These are phyloP conservation scores for Drosophila bifasciata DNA, from an alignment of 1,140 invertebrate species.

Conservation along the genomic window DNA sequence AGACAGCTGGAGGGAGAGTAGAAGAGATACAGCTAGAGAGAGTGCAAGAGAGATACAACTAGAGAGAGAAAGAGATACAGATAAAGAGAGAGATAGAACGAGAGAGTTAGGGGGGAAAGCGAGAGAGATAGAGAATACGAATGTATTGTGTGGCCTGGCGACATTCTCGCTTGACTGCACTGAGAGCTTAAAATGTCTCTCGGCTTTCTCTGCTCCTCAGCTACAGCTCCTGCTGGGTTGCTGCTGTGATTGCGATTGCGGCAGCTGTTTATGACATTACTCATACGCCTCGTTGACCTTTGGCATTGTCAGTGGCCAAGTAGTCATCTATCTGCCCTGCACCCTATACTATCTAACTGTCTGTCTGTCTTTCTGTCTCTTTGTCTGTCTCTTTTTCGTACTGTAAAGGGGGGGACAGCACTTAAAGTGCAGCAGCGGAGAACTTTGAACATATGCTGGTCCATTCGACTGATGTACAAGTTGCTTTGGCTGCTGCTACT, in stretches of 20 bases:
- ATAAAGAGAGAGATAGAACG: too few species aligned
- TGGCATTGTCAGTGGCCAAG: conserved; percentile 45
- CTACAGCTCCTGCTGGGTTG: conserved; percentile 9
- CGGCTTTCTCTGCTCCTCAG: conserved; percentile 33
- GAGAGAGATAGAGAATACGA: conserved; percentile 11
- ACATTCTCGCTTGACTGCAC: conserved; percentile 75
- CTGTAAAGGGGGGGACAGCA: conserved; percentile 24
- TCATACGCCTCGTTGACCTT: conserved; percentile 78
- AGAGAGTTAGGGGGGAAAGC: too few species aligned
- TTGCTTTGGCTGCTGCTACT: conserved; percentile 23
- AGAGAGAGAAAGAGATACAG: neutral
- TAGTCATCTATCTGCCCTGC: conserved; percentile 18
- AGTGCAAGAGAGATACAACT: too few species aligned
- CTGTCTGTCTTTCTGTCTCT: conserved; percentile 1
- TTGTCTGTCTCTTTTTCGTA: conserved; percentile 5
- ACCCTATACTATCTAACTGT: neutral
- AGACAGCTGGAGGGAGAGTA: too few species aligned
- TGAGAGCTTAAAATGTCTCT: conserved; percentile 74
- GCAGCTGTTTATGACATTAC: conserved; percentile 81
- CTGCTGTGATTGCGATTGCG: conserved; percentile 76
- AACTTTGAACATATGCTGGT: conserved; percentile 55
- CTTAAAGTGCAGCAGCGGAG: conserved; percentile 41
- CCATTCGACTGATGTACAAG: conserved; percentile 48
- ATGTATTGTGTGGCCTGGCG: conserved; percentile 69
- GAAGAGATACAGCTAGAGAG: neutral